phyloP scores from a whole-genome alignment of 2,113 vertebrate species.

The Tenrec ecaudatus region DNA sequence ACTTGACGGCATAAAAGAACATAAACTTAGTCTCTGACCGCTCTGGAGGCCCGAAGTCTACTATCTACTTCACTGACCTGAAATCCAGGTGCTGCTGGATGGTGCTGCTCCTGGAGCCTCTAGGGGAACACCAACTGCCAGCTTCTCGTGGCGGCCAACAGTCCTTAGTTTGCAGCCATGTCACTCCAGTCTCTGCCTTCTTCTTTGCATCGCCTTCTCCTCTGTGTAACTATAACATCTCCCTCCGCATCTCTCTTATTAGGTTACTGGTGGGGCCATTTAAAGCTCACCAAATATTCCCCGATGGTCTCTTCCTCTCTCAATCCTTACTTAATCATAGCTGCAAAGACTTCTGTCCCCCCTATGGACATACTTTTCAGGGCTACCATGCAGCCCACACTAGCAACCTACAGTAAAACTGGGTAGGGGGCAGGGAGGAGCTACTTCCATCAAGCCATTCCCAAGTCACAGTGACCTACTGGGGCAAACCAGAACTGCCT shows the following conservation, averaged over 20 bases:
- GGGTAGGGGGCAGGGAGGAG: too few relatives aligned
- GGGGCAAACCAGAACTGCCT: too few relatives aligned
- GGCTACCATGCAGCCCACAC: background rate
- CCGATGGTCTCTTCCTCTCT: background rate
- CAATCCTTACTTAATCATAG: background rate
- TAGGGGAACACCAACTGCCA: background rate
- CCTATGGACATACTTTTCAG: background rate
- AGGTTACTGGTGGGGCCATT: background rate
- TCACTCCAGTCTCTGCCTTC: background rate
- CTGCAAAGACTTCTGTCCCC: background rate
- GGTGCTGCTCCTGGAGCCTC: background rate
- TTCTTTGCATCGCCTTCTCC: background rate
- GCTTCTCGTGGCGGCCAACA: background rate
- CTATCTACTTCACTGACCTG: background rate
- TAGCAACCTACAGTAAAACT: too few relatives aligned
- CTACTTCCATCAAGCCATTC: too few relatives aligned
- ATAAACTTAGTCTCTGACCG: background rate
- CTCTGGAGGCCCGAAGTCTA: background rate
- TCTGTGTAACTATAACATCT: background rate
- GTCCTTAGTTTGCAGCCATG: background rate
- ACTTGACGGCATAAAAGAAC: constrained; percentile 11
- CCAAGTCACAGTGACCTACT: too few relatives aligned
- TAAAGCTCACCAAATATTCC: background rate
- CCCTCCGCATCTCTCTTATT: background rate
- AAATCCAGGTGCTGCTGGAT: background rate